phyloP scores from a whole-genome alignment of 2,888 invertebrate genomes.

The Ellobium chinense region DNA sequence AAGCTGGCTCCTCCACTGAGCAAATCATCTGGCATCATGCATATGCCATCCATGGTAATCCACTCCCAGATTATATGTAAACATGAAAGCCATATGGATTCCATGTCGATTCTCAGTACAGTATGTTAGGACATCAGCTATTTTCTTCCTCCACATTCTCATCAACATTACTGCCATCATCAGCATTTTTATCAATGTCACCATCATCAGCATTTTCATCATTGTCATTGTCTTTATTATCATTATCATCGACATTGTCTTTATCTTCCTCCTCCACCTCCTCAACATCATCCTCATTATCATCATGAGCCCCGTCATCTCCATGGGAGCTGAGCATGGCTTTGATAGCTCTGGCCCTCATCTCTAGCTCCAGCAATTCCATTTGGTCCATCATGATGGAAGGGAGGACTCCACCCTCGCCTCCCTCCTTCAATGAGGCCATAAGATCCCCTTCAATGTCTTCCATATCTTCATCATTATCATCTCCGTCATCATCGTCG shows the following conservation, averaged over 20 bases:
- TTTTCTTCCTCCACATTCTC: background rate
- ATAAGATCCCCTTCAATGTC: conserved; percentile 9
- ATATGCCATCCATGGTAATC: no score
- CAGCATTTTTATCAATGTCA: background rate
- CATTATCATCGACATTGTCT: background rate
- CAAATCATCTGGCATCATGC: no score
- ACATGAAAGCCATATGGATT: no score
- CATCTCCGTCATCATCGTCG: conserved; percentile 7
- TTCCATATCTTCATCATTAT: conserved; percentile 1
- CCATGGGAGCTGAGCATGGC: conserved; percentile 77
- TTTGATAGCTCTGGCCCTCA: conserved; percentile 83
- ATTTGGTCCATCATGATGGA: conserved; percentile 72
- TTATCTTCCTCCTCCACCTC: background rate
- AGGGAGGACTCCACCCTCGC: conserved; percentile 33
- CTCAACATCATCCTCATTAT: background rate
- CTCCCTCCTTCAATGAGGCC: conserved; percentile 14
- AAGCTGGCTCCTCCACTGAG: no score
- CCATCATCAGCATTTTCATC: background rate
- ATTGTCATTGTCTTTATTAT: background rate
- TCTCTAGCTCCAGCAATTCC: conserved; percentile 82
- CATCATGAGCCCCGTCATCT: background rate
- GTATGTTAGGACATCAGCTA: no score
- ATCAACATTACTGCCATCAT: background rate
- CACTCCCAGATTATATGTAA: no score
- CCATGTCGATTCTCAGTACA: no score